phyloP scores from a whole-genome alignment of 2,113 vertebrate species.

The Nettapus auritus region DNA sequence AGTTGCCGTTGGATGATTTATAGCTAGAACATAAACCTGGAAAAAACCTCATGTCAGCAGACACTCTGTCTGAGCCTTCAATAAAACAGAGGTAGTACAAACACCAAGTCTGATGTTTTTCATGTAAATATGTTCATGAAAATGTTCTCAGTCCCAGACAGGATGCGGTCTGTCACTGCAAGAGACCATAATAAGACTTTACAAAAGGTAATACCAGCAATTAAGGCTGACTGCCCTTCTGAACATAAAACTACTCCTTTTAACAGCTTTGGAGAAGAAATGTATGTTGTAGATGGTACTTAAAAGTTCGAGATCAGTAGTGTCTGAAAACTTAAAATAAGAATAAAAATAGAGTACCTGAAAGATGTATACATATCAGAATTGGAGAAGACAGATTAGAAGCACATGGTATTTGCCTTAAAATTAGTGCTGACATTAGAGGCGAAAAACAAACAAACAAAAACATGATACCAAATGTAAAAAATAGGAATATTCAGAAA shows the following conservation, averaged over 20 bases:
- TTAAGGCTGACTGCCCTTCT: neutral
- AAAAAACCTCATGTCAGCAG: neutral
- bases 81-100: neutral
- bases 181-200: neutral
- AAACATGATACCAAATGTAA: neutral
- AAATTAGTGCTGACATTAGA: neutral
- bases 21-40: neutral
- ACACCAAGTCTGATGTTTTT: neutral
- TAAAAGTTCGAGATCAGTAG: neutral
- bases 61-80: constrained; percentile 6
- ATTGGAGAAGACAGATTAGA: neutral
- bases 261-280: neutral
- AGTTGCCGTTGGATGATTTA: neutral
- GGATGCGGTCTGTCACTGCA: neutral
- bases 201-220: neutral
- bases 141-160: neutral
- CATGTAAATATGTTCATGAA: neutral
- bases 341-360: neutral
- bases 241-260: neutral
- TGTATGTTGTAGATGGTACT: neutral
- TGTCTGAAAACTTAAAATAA: rapidly evolving
- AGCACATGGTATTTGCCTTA: neutral
- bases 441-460: neutral
- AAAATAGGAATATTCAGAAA: neutral
- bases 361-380: neutral